A percentile compares a stretch with the other conserved stretches of the same genome.
phyloP scores from a whole-genome alignment of 2,888 invertebrate genomes.

The Lepidonotus clava region DNA sequence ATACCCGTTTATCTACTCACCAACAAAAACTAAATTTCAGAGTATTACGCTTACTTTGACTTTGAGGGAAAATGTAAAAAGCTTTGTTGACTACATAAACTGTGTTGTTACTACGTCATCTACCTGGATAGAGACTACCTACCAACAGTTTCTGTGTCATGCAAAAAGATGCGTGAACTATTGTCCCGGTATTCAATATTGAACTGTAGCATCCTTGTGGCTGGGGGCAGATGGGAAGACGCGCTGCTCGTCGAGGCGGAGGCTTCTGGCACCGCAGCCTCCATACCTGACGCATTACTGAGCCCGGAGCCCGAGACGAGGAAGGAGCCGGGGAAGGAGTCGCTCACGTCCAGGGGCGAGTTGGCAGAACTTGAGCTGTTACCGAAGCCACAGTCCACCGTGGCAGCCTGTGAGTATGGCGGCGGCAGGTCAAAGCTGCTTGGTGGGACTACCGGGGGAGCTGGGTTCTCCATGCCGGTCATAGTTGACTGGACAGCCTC shows the following conservation, averaged over 20 bases:
- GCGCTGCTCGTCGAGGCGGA: constrained; percentile 13
- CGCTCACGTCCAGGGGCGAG: constrained; percentile 56
- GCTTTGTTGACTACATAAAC: too few species aligned
- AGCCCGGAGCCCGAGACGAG: constrained; percentile 61
- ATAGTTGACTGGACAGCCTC: constrained; percentile 59
- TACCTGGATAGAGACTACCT: constrained; percentile 61
- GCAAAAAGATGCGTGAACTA: constrained; percentile 72
- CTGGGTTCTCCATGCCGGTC: constrained; percentile 44
- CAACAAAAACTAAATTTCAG: too few species aligned
- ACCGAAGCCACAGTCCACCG: constrained; percentile 62
- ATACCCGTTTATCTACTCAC: too few species aligned
- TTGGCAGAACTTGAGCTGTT: constrained; percentile 63
- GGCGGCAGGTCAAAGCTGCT: constrained; percentile 40
- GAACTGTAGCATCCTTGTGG: constrained; percentile 74
- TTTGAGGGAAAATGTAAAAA: too few species aligned
- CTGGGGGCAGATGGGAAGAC: background rate
- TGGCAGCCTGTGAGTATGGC: constrained; percentile 62
- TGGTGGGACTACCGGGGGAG: constrained; percentile 24
- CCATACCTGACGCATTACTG: background rate
- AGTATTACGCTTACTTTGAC: too few species aligned
- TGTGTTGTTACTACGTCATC: too few species aligned
- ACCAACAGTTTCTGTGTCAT: constrained; percentile 76
- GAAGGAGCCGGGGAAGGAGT: constrained; percentile 69
- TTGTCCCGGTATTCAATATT: constrained; percentile 76
- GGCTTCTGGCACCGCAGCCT: constrained; percentile 36